Evolutionary conservation across 2,113 vertebrate species (phyloP), one percentile per base, ranked within the genome.

Genomic region (Epinephelus cyanopodus): DNA sequence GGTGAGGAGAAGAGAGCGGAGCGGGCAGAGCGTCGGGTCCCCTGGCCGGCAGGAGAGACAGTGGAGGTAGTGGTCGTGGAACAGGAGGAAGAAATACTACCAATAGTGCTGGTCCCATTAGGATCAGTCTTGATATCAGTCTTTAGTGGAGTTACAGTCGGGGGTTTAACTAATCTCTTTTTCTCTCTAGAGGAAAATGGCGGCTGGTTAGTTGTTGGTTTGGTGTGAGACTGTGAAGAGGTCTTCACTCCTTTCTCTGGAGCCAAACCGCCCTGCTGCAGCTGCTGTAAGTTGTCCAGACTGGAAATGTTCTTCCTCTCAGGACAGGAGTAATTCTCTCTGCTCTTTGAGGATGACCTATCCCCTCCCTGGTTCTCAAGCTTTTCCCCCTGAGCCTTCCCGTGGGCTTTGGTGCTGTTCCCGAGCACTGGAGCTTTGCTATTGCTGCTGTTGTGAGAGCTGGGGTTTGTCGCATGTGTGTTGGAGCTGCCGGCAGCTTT

Each of bases 131-230:
- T 99, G 23, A 80, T 56, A 9, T 93, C 87, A 11, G 83, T 79
- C 76, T 97, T 92, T 3, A 87, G 48, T 6, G 73, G 93, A 27
- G 95, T 92, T 42, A 95, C 95, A 78, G 96, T 75, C 0, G 96
- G 94, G 4, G 95, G 94, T 91, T 97, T 98, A 42, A 96, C 95
- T 0, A 96, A 92, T 82, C 95, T 96, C 72, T 96, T 97, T 61
- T 96, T 96, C 90, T 96, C 97, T 65, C 96, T 94, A 78, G 93
- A 45, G 90, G 95, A 42, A 90, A 92, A 50, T 58, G 94, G 93
- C 0, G 90, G 75, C 56, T 92, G 93, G 60, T 97, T 97, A 71
- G 96, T 95, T 11, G 92, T 71, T 82, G 93, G 87, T 58, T 81
- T 95, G 6, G 77, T n/a, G 61, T 94, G 96, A 56, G 68, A 73